phyloP scores from a whole-genome alignment of 2,797 vertebrate species.

The Mormyrops boulengeri region DNA sequence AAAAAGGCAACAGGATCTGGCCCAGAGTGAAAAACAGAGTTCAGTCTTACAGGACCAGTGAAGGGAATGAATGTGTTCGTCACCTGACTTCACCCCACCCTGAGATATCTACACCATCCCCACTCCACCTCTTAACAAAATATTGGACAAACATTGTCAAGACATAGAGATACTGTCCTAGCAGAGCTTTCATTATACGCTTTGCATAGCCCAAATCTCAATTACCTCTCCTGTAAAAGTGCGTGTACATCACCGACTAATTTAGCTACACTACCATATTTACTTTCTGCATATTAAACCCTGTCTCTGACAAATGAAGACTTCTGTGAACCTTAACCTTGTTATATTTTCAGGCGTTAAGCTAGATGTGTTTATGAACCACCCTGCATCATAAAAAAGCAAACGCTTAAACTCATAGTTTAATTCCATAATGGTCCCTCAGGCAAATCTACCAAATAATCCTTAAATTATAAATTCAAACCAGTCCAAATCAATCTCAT shows the following conservation, averaged over 20 bases:
- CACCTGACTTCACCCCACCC: not conserved
- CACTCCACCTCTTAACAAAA: not conserved
- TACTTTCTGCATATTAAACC: not conserved
- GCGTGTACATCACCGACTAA: not conserved
- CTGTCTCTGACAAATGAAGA: not conserved
- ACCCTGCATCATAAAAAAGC: conserved; percentile 2
- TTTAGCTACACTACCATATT: not conserved
- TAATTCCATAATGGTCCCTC: conserved; percentile 16
- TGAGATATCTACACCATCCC: not conserved
- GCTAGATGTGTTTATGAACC: conserved; percentile 1
- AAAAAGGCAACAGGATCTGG: not conserved
- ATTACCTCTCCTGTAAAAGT: not conserved
- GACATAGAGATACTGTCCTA: not conserved
- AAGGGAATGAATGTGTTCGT: not conserved
- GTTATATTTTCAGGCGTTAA: not conserved
- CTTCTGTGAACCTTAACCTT: not conserved
- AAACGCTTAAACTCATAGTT: conserved; percentile 6
- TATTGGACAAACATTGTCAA: not conserved
- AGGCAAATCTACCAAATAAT: conserved; percentile 18
- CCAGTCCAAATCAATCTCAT: conserved; percentile 16
- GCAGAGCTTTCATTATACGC: not conserved
- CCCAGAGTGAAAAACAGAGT: not conserved
- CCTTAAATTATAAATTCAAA: conserved; percentile 18
- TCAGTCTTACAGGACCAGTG: not conserved
- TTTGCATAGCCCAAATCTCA: not conserved